Evolutionary conservation across 2,888 invertebrate genomes (phyloP), one percentile per base, ranked within the genome.

Genomic region (Stomorhina lunata): DNA sequence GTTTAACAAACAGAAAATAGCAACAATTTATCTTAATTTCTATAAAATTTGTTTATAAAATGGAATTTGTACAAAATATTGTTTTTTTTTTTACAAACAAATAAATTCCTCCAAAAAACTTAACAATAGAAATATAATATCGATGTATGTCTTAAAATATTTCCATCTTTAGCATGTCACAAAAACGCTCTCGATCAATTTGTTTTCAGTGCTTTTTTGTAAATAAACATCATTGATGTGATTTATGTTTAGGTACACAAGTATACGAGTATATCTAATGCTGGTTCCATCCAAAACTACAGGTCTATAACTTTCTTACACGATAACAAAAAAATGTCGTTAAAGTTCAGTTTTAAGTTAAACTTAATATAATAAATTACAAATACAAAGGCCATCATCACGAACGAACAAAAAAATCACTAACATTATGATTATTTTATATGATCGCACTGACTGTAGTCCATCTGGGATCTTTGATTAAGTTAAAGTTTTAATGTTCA

Each of bases 111-210:
- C n/a, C n/a, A 40, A 63, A 45, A 29, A 43, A 17, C 17, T 17
- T 55, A 57, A 40, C 1, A 29, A 29, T 61, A 25, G 17, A 40
- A n/a, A n/a, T n/a, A n/a, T n/a, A n/a, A n/a, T n/a, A 10, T 15
- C 37, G 2, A 63, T 53, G 15, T n/a, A 25, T 27, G 59, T 25
- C 25, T 10, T 22, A 27, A 73, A n/a, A 43, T 15, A 55, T 71
- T 69, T 57, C 50, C 69, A 76, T 40, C 65, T 71, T 27, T 17
- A 66, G 66, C 43, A 63, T 69, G 75, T 80, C 63, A 65, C 17
- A n/a, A 43, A 48, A 65, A 57, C 15, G 65, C 55, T 73, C 61
- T 53, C 69, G 69, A 77, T 77, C 43, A 53, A 69, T 69, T 77
- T 69, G 53, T 77, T 53, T 55, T 9, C 10, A 63, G 17, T 40